Base-by-base conservation (phyloP, 2,113 vertebrate species). In the Odocoileus hemionus region DNA sequence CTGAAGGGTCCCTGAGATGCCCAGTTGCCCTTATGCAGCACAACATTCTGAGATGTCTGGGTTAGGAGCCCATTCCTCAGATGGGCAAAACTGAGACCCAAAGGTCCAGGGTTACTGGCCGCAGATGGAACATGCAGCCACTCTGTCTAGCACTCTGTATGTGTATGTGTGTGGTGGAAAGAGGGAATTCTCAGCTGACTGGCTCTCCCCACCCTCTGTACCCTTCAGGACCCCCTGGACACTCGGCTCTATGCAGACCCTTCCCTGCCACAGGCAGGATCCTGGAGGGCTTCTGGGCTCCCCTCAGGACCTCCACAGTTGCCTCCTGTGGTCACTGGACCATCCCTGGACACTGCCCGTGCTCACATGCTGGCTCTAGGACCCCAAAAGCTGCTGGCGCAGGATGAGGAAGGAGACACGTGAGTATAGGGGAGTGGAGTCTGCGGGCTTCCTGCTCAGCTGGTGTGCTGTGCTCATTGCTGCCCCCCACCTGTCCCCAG, bases 331-430 rank as follows among this genome's bases (percentile, higher is more conserved):
- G 74, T 80, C 95, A n/a, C 83, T 0, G 97, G 97, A 16, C 80
- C 97, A 16, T 98, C 95, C 30, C 98, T 98, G 88, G 98, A 98
- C 6, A 58, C 97, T 1, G 99, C 99, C 39, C 98, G 99, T 86
- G 98, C 97, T 64, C 96, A 99, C 55, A 97, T 99, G 47, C 97
- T 82, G 21, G 95, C 98, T 79, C 98, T 99, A 98, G 99, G 99
- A 83, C 98, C 99, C 39, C 98, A 97, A 58, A 98, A 98, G 67
- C 98, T 99, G 50, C 98, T 98, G 13, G 98, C 98, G 54, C 99
- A 99, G 94, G 99, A 99, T 57, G 99, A 99, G 78, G 99, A 99
- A 4, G 99, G 99, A 92, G 99, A 99, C 98, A 99, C 99, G 99
- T 99, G 86, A 99, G 99, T 99, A 3, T 15, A 3, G 52, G 57